A percentile compares a stretch with the other conserved stretches of the same genome.
Evolutionary conservation across 2,113 vertebrate genomes (phyloP).

Genomic region (Neogobius melanostomus): DNA sequence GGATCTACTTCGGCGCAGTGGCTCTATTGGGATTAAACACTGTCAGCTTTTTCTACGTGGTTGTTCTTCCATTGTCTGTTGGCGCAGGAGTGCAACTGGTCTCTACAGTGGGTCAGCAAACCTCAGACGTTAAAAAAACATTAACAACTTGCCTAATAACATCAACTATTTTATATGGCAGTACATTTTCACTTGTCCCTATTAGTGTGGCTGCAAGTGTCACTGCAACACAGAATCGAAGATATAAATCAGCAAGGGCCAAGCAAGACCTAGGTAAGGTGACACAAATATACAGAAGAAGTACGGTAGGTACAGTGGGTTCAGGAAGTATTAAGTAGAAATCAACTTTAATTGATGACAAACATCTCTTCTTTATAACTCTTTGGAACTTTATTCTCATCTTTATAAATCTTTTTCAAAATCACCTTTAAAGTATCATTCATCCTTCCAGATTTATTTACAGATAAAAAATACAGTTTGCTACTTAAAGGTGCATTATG

Average conservation of each 20-base stretch:
- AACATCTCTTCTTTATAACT: no score
- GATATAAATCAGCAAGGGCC: slow-evolving; percentile 62
- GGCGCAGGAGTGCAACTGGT: slow-evolving; percentile 87
- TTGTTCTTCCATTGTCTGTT: slow-evolving; percentile 83
- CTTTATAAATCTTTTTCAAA: no score
- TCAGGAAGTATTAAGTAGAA: no score
- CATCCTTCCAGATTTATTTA: no score
- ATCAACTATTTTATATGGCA: slow-evolving; percentile 85
- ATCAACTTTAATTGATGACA: no score
- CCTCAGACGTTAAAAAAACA: slow-evolving; percentile 77
- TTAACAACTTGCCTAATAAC: slow-evolving; percentile 79
- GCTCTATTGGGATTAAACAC: slow-evolving; percentile 83
- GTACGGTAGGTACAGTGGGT: no score
- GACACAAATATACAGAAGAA: neutral
- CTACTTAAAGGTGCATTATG: no score
- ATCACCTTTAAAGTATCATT: no score
- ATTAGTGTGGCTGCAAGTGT: slow-evolving; percentile 83
- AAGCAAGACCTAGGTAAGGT: slow-evolving; percentile 64
- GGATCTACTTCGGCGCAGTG: slow-evolving; percentile 84
- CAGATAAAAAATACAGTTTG: no score
- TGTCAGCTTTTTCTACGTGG: slow-evolving; percentile 80
- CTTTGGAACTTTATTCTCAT: no score
- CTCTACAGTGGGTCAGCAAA: slow-evolving; percentile 82
- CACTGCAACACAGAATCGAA: slow-evolving; percentile 76
- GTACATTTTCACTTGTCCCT: slow-evolving; percentile 80